Percentiles rank a stretch among this genome's conserved stretches.
These are phyloP conservation scores for Pinna nobilis DNA, from an alignment of 1,140 invertebrate genomes.

Conservation along the genomic window DNA sequence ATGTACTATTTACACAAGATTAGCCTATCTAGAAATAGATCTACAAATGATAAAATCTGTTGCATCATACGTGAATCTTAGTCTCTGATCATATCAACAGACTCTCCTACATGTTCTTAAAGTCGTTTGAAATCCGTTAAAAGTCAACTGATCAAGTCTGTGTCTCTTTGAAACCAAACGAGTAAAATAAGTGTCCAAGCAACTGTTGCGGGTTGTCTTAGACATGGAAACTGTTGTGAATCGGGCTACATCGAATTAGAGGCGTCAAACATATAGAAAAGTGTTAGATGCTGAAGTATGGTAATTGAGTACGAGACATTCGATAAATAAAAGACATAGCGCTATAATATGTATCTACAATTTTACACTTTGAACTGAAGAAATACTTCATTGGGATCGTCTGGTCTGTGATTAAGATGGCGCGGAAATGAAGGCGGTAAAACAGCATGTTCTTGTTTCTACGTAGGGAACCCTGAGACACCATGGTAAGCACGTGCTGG, in stretches of 20 bases:
- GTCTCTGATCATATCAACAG: no score
- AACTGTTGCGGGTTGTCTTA: conserved; percentile 10
- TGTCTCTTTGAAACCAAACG: no score
- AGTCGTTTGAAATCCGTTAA: no score
- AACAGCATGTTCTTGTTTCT: conserved; percentile 18
- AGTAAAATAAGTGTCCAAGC: no score
- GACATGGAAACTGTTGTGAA: not conserved
- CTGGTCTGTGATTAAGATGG: conserved; percentile 13
- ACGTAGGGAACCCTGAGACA: not conserved
- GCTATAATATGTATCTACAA: conserved; percentile 12
- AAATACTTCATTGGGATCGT: conserved; percentile 22
- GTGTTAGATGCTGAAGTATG: conserved; percentile 21
- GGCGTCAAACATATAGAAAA: conserved; percentile 2
- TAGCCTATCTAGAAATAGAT: no score
- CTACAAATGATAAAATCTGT: no score
- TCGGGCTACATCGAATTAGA: conserved; percentile 9
- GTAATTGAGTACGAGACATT: conserved; percentile 15
- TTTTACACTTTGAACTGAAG: conserved; percentile 22
- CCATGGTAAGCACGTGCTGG: not conserved
- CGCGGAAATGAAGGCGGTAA: conserved; percentile 10
- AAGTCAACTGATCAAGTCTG: no score
- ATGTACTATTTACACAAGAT: no score
- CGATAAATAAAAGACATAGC: conserved; percentile 17
- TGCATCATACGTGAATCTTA: no score
- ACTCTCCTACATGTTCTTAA: no score